Percentiles rank a stretch among this genome's conserved stretches.
These are phyloP conservation scores for Triplophysa siluroides DNA, from an alignment of 2,113 vertebrate species.

Conservation along the genomic window DNA sequence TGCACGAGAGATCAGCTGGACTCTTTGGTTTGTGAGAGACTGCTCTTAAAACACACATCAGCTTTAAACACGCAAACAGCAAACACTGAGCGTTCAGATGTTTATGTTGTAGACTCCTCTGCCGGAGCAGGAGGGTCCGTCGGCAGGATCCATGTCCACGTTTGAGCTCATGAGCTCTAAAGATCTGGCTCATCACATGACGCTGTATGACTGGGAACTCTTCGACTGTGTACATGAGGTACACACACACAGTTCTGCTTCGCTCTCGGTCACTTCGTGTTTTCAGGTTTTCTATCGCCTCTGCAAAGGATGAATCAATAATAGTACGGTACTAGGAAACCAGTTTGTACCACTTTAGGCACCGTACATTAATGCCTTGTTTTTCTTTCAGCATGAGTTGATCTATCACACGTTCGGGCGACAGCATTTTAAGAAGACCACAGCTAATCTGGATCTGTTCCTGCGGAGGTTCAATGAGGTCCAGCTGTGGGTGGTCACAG, in stretches of 20 bases:
- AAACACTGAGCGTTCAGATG: conserved; percentile 20
- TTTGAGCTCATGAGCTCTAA: conserved; percentile 98
- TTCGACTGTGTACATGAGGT: conserved; percentile 98
- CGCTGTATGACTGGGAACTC: conserved; percentile 96
- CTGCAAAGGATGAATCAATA: too few species aligned
- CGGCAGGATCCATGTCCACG: conserved; percentile 81
- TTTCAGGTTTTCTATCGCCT: too few species aligned
- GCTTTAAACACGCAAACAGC: background rate
- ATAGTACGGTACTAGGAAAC: too few species aligned
- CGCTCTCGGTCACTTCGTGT: background rate
- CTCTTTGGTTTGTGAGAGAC: conserved; percentile 83
- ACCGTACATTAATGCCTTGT: background rate
- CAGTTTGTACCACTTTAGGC: background rate
- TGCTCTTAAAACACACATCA: background rate
- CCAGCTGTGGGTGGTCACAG: conserved; percentile 97
- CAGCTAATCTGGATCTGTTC: conserved; percentile 97
- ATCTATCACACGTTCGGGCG: conserved; percentile 96
- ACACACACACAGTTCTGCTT: conserved; percentile 36
- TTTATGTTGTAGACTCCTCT: conserved; percentile 81
- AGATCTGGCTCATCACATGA: conserved; percentile 95
- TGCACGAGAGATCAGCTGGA: conserved; percentile 91
- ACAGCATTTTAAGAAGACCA: conserved; percentile 92
- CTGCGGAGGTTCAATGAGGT: conserved; percentile 97
- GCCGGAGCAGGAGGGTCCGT: conserved; percentile 92
- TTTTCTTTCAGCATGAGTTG: conserved; percentile 83